These are phyloP conservation scores for Resseliella maxima DNA, from an alignment of 2,888 invertebrate species.

Conservation along the genomic window DNA sequence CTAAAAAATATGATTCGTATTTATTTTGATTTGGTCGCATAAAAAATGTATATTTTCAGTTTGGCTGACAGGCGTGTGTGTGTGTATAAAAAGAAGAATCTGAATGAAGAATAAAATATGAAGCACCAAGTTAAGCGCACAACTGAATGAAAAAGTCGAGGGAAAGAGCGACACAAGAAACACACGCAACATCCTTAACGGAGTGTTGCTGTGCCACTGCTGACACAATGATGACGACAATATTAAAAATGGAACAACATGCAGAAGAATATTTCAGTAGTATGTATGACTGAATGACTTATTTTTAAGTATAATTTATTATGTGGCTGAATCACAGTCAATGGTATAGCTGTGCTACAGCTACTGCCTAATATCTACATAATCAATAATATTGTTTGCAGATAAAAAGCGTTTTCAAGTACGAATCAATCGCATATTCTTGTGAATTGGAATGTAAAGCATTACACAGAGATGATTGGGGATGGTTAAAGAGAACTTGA, in stretches of 20 bases:
- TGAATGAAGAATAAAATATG: not conserved
- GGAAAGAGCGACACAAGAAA: not conserved
- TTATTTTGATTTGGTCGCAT: conserved; percentile 11
- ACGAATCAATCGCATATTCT: not conserved
- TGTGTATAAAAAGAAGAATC: not conserved
- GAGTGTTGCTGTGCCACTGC: not conserved
- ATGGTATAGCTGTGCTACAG: not conserved
- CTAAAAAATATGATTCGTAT: conserved; percentile 5
- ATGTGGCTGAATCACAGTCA: not conserved
- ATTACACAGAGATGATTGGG: too few relatives aligned
- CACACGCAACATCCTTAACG: not conserved
- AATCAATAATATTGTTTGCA: not conserved
- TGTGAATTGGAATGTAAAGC: too few relatives aligned
- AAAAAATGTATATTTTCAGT: conserved; percentile 36
- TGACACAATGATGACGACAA: conserved; percentile 4
- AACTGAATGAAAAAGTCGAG: not conserved
- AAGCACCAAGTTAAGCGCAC: not conserved
- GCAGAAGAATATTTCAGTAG: not conserved
- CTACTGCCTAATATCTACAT: not conserved
- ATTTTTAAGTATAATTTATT: conserved; percentile 34
- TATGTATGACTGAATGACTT: not conserved
- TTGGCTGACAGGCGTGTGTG: conserved; percentile 2
- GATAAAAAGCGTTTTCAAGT: not conserved
- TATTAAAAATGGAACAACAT: conserved; percentile 20
- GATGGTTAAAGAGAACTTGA: too few relatives aligned